A percentile compares a stretch with the other conserved stretches of the same genome.
phyloP scores from a whole-genome alignment of 2,113 vertebrate species.

The Pedetes capensis region DNA sequence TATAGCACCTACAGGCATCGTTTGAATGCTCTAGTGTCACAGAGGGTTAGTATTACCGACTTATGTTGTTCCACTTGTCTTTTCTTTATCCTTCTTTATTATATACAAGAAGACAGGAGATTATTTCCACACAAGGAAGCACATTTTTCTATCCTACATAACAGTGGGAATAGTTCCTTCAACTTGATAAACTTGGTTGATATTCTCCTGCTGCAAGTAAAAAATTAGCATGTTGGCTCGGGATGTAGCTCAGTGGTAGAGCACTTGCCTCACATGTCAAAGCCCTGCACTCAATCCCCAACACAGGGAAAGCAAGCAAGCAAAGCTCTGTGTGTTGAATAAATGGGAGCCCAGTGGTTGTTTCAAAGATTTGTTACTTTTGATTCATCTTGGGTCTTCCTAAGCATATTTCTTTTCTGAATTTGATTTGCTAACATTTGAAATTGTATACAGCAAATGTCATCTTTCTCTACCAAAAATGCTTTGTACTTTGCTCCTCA shows the following conservation, averaged over 20 bases:
- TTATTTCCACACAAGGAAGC: not conserved
- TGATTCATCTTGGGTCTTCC: not conserved
- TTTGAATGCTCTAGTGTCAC: not conserved
- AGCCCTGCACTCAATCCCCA: no score
- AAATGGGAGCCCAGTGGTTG: not conserved
- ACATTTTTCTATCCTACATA: not conserved
- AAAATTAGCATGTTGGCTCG: not conserved
- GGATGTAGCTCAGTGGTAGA: not conserved
- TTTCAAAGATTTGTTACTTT: conserved; percentile 19
- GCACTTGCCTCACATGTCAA: not conserved
- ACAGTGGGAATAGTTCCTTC: not conserved
- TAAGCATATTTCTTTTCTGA: not conserved
- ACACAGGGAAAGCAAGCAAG: no score
- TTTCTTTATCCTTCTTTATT: conserved; percentile 4
- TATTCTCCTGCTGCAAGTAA: conserved; percentile 5
- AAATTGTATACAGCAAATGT: not conserved
- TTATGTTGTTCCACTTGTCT: not conserved
- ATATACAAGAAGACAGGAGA: not conserved
- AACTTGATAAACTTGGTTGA: not conserved
- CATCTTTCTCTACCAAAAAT: not conserved
- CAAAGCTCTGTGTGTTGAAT: conserved; percentile 16
- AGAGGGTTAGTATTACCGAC: not conserved
- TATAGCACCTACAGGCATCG: not conserved
- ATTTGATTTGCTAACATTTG: not conserved
- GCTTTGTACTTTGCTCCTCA: not conserved